phyloP scores from a whole-genome alignment of 2,888 invertebrate species.

The Heliconius charithonia region DNA sequence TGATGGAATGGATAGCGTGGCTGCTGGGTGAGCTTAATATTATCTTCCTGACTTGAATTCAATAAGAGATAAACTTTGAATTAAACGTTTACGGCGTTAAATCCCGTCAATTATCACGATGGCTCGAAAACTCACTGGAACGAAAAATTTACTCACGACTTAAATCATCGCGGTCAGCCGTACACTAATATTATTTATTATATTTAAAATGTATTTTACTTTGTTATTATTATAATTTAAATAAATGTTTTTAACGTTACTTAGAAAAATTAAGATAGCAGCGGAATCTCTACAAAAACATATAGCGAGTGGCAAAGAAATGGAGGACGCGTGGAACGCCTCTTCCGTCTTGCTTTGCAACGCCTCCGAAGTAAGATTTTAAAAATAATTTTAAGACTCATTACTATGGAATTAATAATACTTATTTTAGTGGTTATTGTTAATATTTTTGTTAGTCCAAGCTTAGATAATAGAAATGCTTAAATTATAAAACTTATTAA shows the following conservation, averaged over 20 bases:
- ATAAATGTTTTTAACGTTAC: neutral
- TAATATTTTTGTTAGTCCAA: too few relatives aligned
- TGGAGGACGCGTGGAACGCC: slow-evolving; percentile 93
- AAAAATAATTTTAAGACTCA: neutral
- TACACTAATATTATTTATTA: neutral
- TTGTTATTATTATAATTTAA: neutral
- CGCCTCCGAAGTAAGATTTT: slow-evolving; percentile 87
- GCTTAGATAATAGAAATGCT: too few relatives aligned
- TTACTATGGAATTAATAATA: too few relatives aligned
- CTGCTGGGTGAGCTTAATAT: slow-evolving; percentile 82
- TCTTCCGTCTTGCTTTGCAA: slow-evolving; percentile 91
- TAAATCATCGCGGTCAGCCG: too few relatives aligned
- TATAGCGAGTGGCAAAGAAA: slow-evolving; percentile 77
- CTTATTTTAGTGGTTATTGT: too few relatives aligned
- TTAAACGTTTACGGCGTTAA: too few relatives aligned
- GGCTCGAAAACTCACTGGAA: too few relatives aligned
- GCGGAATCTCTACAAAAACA: slow-evolving; percentile 33
- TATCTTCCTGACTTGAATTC: too few relatives aligned
- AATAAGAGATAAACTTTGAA: too few relatives aligned
- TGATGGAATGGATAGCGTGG: slow-evolving; percentile 84
- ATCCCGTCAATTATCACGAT: too few relatives aligned
- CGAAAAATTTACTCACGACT: too few relatives aligned
- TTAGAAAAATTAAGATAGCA: slow-evolving; percentile 47
- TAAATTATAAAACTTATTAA: too few relatives aligned
- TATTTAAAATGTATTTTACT: neutral